Conservation (phyloP, 35 echinoderm and acorn worm genomes). For the Lytechinus variegatus region DNA sequence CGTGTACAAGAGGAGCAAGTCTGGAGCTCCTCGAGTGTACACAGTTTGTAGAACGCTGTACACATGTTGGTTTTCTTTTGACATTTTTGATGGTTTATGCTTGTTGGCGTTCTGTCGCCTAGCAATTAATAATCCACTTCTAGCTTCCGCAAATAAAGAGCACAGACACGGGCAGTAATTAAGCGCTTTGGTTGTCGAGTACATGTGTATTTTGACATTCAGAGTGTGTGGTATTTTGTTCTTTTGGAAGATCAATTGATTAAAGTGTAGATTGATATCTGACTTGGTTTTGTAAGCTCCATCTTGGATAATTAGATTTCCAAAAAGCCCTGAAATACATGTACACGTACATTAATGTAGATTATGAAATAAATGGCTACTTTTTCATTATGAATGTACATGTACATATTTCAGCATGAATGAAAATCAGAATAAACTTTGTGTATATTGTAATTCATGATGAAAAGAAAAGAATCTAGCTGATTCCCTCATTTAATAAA, state of each 20-base stretch:
- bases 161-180: not conserved
- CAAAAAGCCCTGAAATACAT: no score
- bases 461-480: no score
- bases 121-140: not conserved
- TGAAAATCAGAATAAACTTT: no score
- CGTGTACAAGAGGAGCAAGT: not conserved
- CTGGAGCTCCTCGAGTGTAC: not conserved
- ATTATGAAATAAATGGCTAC: no score
- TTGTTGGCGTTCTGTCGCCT: conserved; percentile 50
- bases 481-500: no score
- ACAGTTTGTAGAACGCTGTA: not conserved
- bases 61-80: conserved; percentile 1
- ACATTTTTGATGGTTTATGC: not conserved
- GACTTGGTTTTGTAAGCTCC: not conserved
- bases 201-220: no score
- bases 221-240: not conserved
- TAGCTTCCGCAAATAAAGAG: conserved; percentile 4
- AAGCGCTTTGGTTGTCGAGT: not conserved
- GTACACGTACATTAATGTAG: no score
- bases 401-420: no score
- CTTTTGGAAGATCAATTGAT: not conserved
- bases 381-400: no score
- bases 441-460: no score
- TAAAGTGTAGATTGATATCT: not conserved
- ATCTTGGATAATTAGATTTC: no score